Percentiles rank a stretch among this genome's conserved stretches.
Conservation (phyloP, 2,113 vertebrate genomes). For the Bubo bubo region DNA sequence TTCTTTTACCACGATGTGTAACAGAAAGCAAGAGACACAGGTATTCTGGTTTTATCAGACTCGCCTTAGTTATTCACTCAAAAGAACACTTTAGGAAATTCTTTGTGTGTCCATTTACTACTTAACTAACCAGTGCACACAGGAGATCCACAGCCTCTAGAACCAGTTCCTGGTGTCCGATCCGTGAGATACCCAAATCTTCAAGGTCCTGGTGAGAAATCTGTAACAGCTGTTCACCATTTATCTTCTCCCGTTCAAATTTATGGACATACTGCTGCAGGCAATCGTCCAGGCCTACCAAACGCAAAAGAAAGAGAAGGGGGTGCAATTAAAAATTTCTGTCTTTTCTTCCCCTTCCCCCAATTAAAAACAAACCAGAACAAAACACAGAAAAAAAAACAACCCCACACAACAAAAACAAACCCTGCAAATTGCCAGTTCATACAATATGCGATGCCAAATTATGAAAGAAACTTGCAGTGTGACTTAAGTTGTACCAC, state of each 20-base stretch:
- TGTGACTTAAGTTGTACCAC: not conserved
- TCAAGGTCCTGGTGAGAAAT: slow-evolving; percentile 97
- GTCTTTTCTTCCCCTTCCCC: not conserved
- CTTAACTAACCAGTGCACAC: slow-evolving; percentile 91
- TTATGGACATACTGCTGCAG: slow-evolving; percentile 92
- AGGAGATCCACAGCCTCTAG: slow-evolving; percentile 96
- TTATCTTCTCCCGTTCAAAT: slow-evolving; percentile 96
- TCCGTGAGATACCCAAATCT: slow-evolving; percentile 91
- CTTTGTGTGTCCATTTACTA: not conserved
- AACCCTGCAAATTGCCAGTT: not conserved
- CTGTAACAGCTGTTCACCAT: slow-evolving; percentile 92
- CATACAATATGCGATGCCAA: not conserved
- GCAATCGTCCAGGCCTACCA: slow-evolving; percentile 90
- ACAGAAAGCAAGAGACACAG: not conserved
- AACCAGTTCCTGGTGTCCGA: slow-evolving; percentile 96
- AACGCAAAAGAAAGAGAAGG: not conserved
- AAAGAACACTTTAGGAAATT: not conserved
- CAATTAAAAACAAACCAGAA: not conserved
- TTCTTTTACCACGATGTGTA: accelerated
- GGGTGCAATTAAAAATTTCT: not conserved
- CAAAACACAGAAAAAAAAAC: not conserved
- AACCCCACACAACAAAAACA: not conserved
- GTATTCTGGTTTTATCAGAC: not conserved
- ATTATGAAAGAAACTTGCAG: not conserved
- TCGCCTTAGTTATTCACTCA: not conserved